Base-by-base conservation (phyloP, 2,797 vertebrate species). In the Melanotaenia parkinsoni region DNA sequence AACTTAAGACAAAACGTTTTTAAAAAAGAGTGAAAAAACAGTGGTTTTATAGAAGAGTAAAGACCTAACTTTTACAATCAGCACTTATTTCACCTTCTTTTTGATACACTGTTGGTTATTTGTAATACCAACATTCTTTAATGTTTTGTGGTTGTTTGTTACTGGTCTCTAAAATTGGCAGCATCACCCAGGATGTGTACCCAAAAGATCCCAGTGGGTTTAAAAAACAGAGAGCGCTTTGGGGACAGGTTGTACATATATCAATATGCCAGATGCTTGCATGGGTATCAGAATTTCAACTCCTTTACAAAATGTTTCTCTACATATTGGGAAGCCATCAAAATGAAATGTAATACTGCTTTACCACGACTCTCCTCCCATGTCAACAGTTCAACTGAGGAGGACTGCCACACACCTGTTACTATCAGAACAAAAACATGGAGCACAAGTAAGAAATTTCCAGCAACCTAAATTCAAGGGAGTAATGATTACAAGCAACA, bases 301-400 rank as follows among this genome's bases (percentile, higher is more conserved):
- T 72, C 53, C 72, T 79, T 74, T 56, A n/a, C 74, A 63, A 72
- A 85, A 58, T 78, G 22, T 77, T 72, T 75, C 69, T 40, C 68
- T 81, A 58, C 73, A 69, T 68, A 77, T 71, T 87, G 74, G 67
- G 62, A 91, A 91, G 67, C 78, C 72, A 85, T 88, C 74, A 78
- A 64, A 69, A 72, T 74, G 80, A 90, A 86, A 90, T 79, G 72
- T 67, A 82, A 86, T 82, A 84, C 82, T 77, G 51, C 67, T 86
- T 79, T 72, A 58, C 72, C 76, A 65, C 76, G 72, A 72, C 70
- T 80, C 45, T 74, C 63, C 66, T 76, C 58, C 64, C 63, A 74
- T 72, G 76, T 83, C 79, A 82, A 66, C 81, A 83, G 87, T 82
- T 82, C 70, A 67, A 57, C 65, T 70, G 77, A 73, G 72, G 77